phyloP scores from a whole-genome alignment of 2,797 vertebrate genomes.

The Sebastes itinus region DNA sequence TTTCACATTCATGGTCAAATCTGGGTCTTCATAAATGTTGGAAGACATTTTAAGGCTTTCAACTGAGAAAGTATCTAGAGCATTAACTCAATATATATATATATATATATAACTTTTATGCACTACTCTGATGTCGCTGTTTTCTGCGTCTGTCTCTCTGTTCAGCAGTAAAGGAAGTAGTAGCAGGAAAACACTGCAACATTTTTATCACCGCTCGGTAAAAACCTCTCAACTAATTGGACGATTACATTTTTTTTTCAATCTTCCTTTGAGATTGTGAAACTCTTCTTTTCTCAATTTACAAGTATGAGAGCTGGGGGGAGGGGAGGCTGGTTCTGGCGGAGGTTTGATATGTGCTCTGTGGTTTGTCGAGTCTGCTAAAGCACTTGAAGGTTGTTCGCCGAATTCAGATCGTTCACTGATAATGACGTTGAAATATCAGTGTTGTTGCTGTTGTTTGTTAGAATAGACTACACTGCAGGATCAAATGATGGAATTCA shows the following conservation, averaged over 20 bases:
- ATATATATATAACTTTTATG: background rate
- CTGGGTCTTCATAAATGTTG: slow-evolving; percentile 34
- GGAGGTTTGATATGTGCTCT: background rate
- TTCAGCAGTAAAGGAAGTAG: slow-evolving; percentile 7
- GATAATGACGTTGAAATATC: background rate
- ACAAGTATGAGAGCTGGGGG: too few species aligned
- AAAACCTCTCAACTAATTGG: background rate
- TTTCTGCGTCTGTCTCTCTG: background rate
- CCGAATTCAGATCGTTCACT: background rate
- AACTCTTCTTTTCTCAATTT: rapidly evolving
- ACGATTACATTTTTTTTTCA: background rate
- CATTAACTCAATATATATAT: background rate
- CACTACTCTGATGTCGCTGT: background rate
- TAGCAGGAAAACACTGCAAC: background rate
- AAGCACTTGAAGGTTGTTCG: background rate
- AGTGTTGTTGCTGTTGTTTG: background rate
- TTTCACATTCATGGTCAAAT: rapidly evolving
- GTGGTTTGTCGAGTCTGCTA: background rate
- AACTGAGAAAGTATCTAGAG: background rate
- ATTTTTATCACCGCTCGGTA: background rate
- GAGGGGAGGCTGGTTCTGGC: background rate
- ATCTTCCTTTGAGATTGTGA: background rate
- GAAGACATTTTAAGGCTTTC: slow-evolving; percentile 11
- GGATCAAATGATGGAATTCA: background rate
- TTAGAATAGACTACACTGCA: too few species aligned